Evolutionary conservation across 2,888 invertebrate species (phyloP).

Genomic region (Omphaloscelis lunosa): DNA sequence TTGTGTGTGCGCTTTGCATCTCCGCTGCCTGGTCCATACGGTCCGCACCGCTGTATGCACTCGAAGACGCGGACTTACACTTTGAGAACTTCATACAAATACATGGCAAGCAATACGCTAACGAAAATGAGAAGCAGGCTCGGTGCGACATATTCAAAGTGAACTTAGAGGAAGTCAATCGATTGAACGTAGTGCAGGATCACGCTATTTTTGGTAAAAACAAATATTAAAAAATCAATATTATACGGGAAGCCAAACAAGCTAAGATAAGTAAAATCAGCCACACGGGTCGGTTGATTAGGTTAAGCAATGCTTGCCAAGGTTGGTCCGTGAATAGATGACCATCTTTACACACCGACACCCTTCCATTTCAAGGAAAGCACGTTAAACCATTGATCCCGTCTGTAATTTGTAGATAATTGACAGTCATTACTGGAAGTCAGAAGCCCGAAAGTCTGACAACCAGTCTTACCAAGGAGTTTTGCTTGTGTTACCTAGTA

Average conservation of each 20-base stretch:
- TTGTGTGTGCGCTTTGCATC: constrained; percentile 5
- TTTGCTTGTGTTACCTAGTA: background rate
- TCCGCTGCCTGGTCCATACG: background rate
- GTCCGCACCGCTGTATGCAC: background rate
- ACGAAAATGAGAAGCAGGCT: constrained; percentile 35
- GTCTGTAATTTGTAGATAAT: background rate
- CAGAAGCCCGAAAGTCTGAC: background rate
- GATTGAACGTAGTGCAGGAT: constrained; percentile 22
- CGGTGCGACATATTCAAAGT: constrained; percentile 56
- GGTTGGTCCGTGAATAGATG: background rate
- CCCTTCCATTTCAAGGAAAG: background rate
- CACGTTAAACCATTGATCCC: background rate
- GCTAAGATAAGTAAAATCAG: background rate
- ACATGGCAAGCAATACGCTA: constrained; percentile 30
- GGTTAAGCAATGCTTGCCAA: background rate
- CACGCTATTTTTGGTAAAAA: constrained; percentile 45
- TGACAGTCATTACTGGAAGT: background rate
- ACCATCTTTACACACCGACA: background rate
- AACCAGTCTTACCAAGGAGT: background rate
- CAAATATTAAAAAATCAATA: background rate
- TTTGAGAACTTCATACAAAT: constrained; percentile 45
- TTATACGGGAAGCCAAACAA: background rate
- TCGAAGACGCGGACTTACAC: constrained; percentile 24
- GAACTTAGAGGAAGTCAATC: constrained; percentile 32
- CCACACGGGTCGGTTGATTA: background rate